phyloP scores from a whole-genome alignment of 2,797 vertebrate species.

The Eospalax fontanierii region DNA sequence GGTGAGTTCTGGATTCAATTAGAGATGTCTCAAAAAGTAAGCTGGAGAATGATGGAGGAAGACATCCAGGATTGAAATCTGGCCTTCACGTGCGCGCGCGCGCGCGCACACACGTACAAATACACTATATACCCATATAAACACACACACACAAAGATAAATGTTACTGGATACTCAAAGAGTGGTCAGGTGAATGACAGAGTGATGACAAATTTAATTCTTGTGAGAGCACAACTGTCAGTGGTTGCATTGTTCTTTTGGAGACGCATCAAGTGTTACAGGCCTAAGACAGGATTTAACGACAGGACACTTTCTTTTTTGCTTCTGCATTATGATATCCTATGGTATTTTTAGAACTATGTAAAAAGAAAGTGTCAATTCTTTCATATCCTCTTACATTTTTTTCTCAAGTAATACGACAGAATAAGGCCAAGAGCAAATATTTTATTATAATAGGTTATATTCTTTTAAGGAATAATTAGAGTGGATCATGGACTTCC shows the following conservation, averaged over 20 bases:
- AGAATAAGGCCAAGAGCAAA: conserved; percentile 80
- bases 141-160: neutral
- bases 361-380: conserved; percentile 73
- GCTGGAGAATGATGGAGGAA: no score
- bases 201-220: conserved; percentile 37
- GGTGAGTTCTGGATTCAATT: no score
- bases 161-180: neutral
- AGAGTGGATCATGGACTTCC: conserved; percentile 51
- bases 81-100: no score
- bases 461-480: conserved; percentile 74
- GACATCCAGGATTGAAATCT: no score
- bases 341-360: conserved; percentile 78
- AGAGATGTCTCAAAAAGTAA: no score
- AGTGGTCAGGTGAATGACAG: conserved; percentile 39
- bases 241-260: conserved; percentile 19
- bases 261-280: neutral
- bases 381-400: conserved; percentile 60
- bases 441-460: conserved; percentile 65
- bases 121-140: no score
- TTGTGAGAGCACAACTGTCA: neutral
- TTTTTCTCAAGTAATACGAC: conserved; percentile 68
- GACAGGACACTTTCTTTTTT: conserved; percentile 58
- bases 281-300: conserved; percentile 50
- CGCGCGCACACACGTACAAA: no score
- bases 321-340: conserved; percentile 64